A percentile compares a stretch with the other conserved stretches of the same genome.
Evolutionary conservation across 2,113 vertebrate species (phyloP).

Genomic region (Oxyruncus cristatus): DNA sequence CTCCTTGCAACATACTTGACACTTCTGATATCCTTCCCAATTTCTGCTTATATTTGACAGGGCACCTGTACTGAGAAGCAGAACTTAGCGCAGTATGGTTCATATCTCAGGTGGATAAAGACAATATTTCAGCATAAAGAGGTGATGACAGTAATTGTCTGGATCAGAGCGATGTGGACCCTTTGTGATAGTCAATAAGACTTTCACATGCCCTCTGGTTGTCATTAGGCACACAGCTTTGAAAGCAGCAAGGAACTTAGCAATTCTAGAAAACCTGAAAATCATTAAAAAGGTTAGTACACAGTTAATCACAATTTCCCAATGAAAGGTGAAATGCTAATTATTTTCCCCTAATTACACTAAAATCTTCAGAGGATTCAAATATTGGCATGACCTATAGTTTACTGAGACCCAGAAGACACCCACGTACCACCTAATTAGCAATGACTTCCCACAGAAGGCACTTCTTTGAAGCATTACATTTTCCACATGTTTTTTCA

Average conservation of each 20-base stretch:
- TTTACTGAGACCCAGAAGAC: conserved; percentile 44
- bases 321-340: conserved; percentile 42
- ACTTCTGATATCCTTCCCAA: neutral
- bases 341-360: neutral
- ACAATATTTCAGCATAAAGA: neutral
- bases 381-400: conserved; percentile 66
- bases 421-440: conserved; percentile 56
- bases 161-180: neutral
- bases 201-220: neutral
- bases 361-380: conserved; percentile 39
- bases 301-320: conserved; percentile 33
- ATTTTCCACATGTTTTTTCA: conserved; percentile 52
- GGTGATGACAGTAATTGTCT: neutral
- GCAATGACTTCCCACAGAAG: conserved; percentile 39
- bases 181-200: neutral
- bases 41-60: neutral
- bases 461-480: conserved; percentile 20
- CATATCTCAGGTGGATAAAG: neutral
- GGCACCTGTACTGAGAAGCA: neutral
- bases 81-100: neutral
- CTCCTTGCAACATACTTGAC: neutral
- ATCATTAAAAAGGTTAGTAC: neutral
- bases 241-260: neutral
- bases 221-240: neutral
- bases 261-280: neutral